Conservation (phyloP, 2,797 vertebrate genomes). For the Crenuchus spilurus region DNA sequence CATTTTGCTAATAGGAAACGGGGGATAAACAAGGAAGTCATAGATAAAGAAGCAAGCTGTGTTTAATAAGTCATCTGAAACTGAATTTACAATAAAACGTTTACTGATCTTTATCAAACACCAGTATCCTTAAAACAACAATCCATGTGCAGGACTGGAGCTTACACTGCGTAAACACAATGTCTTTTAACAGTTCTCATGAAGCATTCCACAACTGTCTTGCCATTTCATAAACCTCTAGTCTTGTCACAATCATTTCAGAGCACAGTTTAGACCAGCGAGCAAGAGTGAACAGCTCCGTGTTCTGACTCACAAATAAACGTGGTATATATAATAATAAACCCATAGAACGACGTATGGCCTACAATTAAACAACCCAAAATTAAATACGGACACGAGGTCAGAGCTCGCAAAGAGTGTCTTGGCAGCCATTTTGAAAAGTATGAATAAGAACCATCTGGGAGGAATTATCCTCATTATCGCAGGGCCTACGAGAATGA, state of each 20-base stretch:
- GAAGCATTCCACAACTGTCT: constrained; percentile 12
- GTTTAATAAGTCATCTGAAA: constrained; percentile 44
- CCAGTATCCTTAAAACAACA: constrained; percentile 42
- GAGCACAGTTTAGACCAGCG: constrained; percentile 17
- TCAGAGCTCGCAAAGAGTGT: constrained; percentile 53
- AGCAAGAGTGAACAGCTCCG: not conserved
- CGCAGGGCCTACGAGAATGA: constrained; percentile 62
- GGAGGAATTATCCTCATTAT: constrained; percentile 71
- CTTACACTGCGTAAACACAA: constrained; percentile 39
- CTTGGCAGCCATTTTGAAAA: constrained; percentile 59
- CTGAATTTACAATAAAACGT: constrained; percentile 40
- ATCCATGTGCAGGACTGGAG: constrained; percentile 18
- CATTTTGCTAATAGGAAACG: constrained; percentile 14
- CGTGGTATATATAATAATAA: constrained; percentile 41
- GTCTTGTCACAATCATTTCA: constrained; percentile 20
- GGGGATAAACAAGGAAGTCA: constrained; percentile 10
- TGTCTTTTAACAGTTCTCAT: constrained; percentile 33
- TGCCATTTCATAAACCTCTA: not conserved
- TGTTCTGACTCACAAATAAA: constrained; percentile 23
- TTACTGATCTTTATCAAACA: constrained; percentile 50
- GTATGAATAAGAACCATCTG: constrained; percentile 70
- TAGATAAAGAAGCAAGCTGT: constrained; percentile 24
- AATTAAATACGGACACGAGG: constrained; percentile 25
- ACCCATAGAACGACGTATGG: constrained; percentile 34
- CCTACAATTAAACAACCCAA: constrained; percentile 21